A percentile compares a stretch with the other conserved stretches of the same genome.
Conservation (phyloP, 2,888 invertebrate species). For the Gymnosoma rotundatum region DNA sequence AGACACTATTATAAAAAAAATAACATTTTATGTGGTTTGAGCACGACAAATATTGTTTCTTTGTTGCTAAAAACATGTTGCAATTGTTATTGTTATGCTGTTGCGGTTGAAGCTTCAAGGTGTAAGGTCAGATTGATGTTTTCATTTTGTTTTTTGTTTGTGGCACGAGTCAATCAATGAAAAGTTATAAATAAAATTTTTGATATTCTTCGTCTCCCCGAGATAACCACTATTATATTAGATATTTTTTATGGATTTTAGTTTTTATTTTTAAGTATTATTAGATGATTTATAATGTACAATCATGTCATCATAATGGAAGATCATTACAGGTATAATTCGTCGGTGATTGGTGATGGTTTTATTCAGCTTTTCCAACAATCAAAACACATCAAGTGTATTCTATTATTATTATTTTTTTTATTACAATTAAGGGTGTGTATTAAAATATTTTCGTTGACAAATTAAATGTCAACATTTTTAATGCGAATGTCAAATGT, state of each 20-base stretch:
- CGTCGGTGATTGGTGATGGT: constrained; percentile 14
- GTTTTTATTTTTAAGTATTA: constrained; percentile 2
- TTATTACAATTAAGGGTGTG: constrained; percentile 35
- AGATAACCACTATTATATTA: neutral
- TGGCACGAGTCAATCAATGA: constrained; percentile 71
- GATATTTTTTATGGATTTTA: constrained; percentile 20
- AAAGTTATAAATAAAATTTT: constrained; percentile 20
- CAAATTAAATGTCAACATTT: constrained; percentile 46
- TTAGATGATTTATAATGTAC: constrained; percentile 53
- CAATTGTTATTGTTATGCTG: constrained; percentile 39
- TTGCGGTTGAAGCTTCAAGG: constrained; percentile 44
- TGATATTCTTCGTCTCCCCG: neutral
- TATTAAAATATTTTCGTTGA: constrained; percentile 10
- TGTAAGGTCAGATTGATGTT: constrained; percentile 66
- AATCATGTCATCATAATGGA: constrained; percentile 46
- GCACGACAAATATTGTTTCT: constrained; percentile 50
- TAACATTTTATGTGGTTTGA: constrained; percentile 36
- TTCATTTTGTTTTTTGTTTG: constrained; percentile 53
- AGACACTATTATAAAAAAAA: neutral
- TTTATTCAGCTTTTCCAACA: constrained; percentile 16
- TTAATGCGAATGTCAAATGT: neutral
- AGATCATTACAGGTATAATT: constrained; percentile 30
- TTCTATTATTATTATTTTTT: neutral
- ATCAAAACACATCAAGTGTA: constrained; percentile 14
- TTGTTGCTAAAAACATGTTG: constrained; percentile 56